These are phyloP conservation scores for Protosalanx chinensis DNA, from an alignment of 2,797 vertebrate genomes.

Conservation along the genomic window DNA sequence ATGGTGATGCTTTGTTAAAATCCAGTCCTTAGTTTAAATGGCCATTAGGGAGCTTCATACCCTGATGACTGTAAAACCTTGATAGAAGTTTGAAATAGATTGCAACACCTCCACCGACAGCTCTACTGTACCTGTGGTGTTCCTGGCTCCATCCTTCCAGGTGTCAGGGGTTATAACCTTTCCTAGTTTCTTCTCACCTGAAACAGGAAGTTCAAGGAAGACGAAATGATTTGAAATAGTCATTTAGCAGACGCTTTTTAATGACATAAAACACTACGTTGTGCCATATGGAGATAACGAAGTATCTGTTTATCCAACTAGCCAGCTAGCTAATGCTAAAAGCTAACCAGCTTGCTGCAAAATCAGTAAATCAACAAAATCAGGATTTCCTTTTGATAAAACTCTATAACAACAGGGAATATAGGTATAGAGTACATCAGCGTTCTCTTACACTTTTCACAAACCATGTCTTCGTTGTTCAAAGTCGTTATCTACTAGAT, in stretches of 20 bases:
- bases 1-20: no score
- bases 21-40: no score
- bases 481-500: not conserved
- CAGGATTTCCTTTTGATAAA: not conserved
- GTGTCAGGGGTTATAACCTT: slow-evolving; percentile 96
- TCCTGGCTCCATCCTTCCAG: slow-evolving; percentile 96
- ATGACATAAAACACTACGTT: no score
- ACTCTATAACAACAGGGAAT: not conserved
- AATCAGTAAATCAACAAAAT: not conserved
- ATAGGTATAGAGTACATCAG: not conserved
- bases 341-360: no score
- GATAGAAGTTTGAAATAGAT: no score
- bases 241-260: no score
- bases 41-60: no score
- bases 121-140: slow-evolving; percentile 85
- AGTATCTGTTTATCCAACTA: no score
- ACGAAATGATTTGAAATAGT: no score
- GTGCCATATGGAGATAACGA: no score
- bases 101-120: not conserved
- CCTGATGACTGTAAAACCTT: not conserved
- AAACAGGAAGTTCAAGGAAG: not conserved
- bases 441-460: slow-evolving; percentile 73
- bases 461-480: slow-evolving; percentile 64
- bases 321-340: no score
- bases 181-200: slow-evolving; percentile 97